These are phyloP conservation scores for Leucopternis melanops DNA, from an alignment of 2,113 vertebrate species.

Conservation along the genomic window DNA sequence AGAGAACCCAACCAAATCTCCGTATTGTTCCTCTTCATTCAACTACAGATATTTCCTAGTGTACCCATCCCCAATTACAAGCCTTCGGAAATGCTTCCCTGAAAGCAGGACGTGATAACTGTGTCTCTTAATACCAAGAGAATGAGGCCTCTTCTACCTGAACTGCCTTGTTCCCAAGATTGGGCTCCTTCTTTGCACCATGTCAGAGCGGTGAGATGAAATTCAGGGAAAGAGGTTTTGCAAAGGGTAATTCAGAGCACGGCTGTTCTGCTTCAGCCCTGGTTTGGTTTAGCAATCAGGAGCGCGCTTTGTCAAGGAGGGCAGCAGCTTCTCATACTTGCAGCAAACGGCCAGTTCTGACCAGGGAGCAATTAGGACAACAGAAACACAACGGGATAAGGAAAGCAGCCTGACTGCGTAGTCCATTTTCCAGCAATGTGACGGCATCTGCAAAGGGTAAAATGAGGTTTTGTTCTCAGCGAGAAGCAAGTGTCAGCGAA, in stretches of 20 bases:
- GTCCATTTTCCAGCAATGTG: not conserved
- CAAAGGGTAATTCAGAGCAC: not conserved
- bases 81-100: not conserved
- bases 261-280: not conserved
- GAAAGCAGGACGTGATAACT: not conserved
- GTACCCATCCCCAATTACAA: not conserved
- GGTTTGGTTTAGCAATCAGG: not conserved
- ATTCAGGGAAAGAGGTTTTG: not conserved
- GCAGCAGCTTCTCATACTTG: not conserved
- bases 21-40: not conserved
- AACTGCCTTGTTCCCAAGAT: not conserved
- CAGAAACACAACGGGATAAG: not conserved
- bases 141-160: not conserved
- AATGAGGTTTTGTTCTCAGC: not conserved
- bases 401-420: not conserved
- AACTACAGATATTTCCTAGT: not conserved
- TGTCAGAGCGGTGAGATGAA: accelerated
- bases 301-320: not conserved
- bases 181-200: not conserved
- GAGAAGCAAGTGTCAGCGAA: not conserved
- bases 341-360: not conserved
- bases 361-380: not conserved
- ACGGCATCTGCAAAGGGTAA: not conserved
- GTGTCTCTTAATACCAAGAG: too few relatives aligned
- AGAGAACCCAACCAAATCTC: not conserved